A percentile compares a stretch with the other conserved stretches of the same genome.
These are phyloP conservation scores for Enteromius argenteus DNA, from an alignment of 2,797 vertebrate species.

Conservation along the genomic window DNA sequence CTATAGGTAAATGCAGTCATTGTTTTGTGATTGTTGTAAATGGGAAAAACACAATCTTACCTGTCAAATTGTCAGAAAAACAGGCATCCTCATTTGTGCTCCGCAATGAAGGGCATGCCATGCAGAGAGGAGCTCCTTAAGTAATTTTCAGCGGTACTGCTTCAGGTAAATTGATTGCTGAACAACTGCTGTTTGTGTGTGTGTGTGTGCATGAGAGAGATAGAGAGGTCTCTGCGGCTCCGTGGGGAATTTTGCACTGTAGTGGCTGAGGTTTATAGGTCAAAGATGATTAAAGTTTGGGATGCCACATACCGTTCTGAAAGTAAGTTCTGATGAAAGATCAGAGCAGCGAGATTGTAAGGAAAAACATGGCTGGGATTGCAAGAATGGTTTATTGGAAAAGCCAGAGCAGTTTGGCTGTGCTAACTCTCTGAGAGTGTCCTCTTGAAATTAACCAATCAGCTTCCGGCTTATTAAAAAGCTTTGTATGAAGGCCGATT, in stretches of 20 bases:
- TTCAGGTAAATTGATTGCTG: constrained; percentile 42
- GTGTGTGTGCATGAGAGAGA: neutral
- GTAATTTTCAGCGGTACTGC: constrained; percentile 17
- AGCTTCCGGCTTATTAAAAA: neutral
- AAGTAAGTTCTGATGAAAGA: constrained; percentile 39
- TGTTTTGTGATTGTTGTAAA: constrained; percentile 3
- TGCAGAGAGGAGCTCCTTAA: constrained; percentile 35
- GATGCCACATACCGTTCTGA: constrained; percentile 17
- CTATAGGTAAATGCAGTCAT: constrained; percentile 3
- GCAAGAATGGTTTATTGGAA: neutral
- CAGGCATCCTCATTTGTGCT: constrained; percentile 27
- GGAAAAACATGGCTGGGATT: constrained; percentile 7
- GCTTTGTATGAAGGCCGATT: too few relatives aligned
- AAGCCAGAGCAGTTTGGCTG: constrained; percentile 16
- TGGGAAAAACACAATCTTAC: constrained; percentile 6
- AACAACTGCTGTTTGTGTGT: constrained; percentile 23
- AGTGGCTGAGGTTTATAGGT: constrained; percentile 43
- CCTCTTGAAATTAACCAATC: neutral
- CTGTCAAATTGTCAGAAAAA: constrained; percentile 28
- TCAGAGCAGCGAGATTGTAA: constrained; percentile 28
- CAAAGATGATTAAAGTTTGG: constrained; percentile 49
- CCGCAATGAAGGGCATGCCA: constrained; percentile 12
- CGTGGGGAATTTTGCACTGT: constrained; percentile 24
- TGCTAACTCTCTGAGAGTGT: neutral
- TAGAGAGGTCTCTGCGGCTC: neutral